A percentile compares a stretch with the other conserved stretches of the same genome.
These are phyloP conservation scores for Anguilla anguilla DNA, from an alignment of 2,797 vertebrate species.

Conservation along the genomic window DNA sequence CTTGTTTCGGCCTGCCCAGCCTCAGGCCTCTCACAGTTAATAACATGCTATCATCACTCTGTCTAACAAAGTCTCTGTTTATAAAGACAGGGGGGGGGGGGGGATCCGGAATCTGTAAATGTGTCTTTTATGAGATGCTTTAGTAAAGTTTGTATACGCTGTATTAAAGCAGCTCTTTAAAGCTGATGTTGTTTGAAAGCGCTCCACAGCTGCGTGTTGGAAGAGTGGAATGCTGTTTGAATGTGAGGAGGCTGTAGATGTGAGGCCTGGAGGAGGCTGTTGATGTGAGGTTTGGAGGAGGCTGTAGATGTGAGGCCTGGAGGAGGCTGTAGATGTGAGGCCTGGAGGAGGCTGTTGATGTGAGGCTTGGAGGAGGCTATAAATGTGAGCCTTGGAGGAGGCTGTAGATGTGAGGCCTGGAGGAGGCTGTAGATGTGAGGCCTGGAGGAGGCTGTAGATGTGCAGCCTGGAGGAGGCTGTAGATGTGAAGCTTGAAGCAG, in stretches of 20 bases:
- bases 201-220: background rate
- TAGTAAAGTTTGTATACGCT: background rate
- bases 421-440: no score
- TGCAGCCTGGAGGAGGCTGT: no score
- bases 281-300: no score
- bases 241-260: background rate
- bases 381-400: no score
- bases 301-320: no score
- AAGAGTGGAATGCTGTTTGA: background rate
- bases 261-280: background rate
- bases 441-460: no score
- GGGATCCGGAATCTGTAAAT: background rate
- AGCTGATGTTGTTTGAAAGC: background rate
- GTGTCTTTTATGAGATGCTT: background rate
- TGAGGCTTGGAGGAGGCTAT: no score
- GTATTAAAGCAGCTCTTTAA: background rate
- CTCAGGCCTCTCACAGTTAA: background rate
- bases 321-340: background rate
- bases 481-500: no score
- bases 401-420: no score
- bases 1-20: background rate
- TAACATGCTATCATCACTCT: background rate
- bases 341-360: no score
- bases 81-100: background rate
- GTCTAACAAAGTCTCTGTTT: slow-evolving; percentile 5